phyloP scores from a whole-genome alignment of 2,113 vertebrate species.

The Sorex fumeus region DNA sequence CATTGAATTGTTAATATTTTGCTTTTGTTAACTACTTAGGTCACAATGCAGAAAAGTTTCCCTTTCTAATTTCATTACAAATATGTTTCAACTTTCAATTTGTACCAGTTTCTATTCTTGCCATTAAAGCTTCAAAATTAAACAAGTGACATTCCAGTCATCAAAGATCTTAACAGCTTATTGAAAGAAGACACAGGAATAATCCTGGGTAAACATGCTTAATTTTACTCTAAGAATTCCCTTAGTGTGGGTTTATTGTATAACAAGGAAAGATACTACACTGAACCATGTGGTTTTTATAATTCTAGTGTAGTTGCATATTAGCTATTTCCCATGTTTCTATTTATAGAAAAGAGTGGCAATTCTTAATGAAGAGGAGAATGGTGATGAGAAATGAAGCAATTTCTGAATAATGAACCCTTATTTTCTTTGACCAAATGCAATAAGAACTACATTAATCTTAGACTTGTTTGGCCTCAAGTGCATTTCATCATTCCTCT shows the following conservation, averaged over 20 bases:
- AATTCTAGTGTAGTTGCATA: slow-evolving; percentile 1
- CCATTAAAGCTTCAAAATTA: not conserved
- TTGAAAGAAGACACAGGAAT: not conserved
- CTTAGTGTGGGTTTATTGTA: not conserved
- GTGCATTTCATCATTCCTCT: not conserved
- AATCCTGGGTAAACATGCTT: not conserved
- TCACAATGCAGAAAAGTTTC: not conserved
- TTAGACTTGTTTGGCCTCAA: not conserved
- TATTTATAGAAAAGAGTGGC: not conserved
- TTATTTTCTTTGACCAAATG: not conserved
- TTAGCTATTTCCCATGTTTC: not conserved
- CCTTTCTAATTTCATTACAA: not conserved
- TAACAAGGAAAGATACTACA: not conserved
- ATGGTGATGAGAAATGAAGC: slow-evolving; percentile 44
- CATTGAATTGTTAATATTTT: not conserved
- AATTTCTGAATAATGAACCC: not conserved
- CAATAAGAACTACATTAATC: not conserved
- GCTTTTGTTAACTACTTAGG: not conserved
- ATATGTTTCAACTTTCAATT: not conserved
- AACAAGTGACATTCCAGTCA: not conserved
- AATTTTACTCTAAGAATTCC: not conserved
- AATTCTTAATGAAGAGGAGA: slow-evolving; percentile 3
- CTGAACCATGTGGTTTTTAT: slow-evolving; percentile 14
- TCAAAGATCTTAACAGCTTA: not conserved
- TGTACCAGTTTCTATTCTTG: not conserved